phyloP scores from a whole-genome alignment of 2,888 invertebrate genomes.

The Subacronicta megacephala region DNA sequence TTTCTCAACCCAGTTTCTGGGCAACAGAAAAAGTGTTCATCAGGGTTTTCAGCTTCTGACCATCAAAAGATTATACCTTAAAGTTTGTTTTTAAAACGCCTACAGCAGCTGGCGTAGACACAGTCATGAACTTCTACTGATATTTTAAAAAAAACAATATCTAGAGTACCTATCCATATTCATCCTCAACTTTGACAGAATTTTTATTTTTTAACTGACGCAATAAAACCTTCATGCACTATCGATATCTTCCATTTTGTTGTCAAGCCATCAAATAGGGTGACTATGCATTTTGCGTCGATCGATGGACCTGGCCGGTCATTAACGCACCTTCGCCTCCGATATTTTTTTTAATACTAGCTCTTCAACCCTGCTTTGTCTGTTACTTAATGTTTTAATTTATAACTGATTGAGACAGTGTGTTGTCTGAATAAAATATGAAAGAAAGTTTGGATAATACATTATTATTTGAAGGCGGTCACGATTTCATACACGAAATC shows the following conservation, averaged over 20 bases:
- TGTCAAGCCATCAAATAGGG: constrained; percentile 76
- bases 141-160: too few relatives aligned
- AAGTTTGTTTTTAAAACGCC: too few relatives aligned
- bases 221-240: constrained; percentile 32
- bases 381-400: constrained; percentile 40
- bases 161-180: too few relatives aligned
- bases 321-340: constrained; percentile 63
- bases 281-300: constrained; percentile 76
- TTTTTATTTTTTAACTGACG: neutral
- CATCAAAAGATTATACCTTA: too few relatives aligned
- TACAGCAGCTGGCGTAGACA: too few relatives aligned
- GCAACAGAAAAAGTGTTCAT: too few relatives aligned
- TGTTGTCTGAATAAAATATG: neutral
- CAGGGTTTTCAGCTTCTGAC: too few relatives aligned
- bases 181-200: neutral
- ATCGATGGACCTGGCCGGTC: constrained; percentile 69
- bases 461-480: too few relatives aligned
- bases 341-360: constrained; percentile 30
- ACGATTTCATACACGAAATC: too few relatives aligned
- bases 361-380: constrained; percentile 34
- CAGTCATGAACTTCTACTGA: too few relatives aligned
- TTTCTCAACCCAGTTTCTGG: too few relatives aligned
- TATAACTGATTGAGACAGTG: constrained; percentile 12
- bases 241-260: constrained; percentile 66
- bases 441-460: neutral